phyloP scores from a whole-genome alignment of 2,888 invertebrate species.

The Luperina nickerlii region DNA sequence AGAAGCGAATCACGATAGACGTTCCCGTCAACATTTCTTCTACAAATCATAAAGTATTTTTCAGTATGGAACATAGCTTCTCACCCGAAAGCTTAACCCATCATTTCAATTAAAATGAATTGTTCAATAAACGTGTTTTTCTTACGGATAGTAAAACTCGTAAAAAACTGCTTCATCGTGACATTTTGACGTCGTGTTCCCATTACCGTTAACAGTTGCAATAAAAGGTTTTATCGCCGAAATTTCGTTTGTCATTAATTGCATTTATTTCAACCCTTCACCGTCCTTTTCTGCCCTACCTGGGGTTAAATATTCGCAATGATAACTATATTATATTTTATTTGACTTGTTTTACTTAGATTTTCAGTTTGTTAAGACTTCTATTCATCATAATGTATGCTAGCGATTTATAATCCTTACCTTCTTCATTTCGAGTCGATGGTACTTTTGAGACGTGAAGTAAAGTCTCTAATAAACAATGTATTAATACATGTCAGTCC shows the following conservation, averaged over 20 bases:
- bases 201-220: constrained; percentile 53
- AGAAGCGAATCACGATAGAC: neutral
- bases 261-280: constrained; percentile 48
- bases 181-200: constrained; percentile 42
- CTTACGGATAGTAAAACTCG: constrained; percentile 44
- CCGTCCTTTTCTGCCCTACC: too few relatives aligned
- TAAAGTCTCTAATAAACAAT: neutral
- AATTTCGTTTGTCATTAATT: constrained; percentile 34
- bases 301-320: neutral
- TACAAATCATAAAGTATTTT: neutral
- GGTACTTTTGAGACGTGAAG: too few relatives aligned
- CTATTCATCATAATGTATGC: neutral
- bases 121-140: constrained; percentile 69
- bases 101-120: constrained; percentile 54
- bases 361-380: neutral
- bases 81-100: neutral
- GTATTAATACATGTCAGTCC: neutral
- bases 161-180: constrained; percentile 66
- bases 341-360: neutral
- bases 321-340: neutral
- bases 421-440: neutral
- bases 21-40: neutral
- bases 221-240: constrained; percentile 66
- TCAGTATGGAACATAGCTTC: neutral
- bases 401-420: neutral